Percentiles rank a stretch among this genome's conserved stretches.
These are phyloP conservation scores for Corapipo altera DNA, from an alignment of 2,113 vertebrate species.

Conservation along the genomic window DNA sequence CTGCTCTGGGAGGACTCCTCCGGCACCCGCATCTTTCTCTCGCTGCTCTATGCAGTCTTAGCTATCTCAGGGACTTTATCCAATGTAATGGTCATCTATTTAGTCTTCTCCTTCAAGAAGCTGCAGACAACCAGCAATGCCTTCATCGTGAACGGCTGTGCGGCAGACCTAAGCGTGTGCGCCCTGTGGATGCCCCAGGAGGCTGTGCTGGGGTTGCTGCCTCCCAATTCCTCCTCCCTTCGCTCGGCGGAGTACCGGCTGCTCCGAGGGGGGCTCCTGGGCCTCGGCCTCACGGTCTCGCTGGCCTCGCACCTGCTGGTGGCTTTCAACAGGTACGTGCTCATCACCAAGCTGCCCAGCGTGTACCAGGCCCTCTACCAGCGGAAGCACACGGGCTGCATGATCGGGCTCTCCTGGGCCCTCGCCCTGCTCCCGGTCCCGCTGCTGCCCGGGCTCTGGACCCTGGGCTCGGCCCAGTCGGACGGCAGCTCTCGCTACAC, in stretches of 20 bases:
- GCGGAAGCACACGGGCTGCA: conserved; percentile 79
- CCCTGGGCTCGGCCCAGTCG: conserved; percentile 11
- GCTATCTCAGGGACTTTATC: conserved; percentile 82
- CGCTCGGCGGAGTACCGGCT: conserved; percentile 70
- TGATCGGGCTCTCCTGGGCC: conserved; percentile 84
- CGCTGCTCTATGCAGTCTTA: conserved; percentile 79
- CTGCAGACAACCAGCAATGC: conserved; percentile 87
- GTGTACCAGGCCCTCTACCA: conserved; percentile 86
- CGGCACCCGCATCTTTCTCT: conserved; percentile 77
- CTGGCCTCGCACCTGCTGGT: conserved; percentile 86
- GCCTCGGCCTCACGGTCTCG: conserved; percentile 84
- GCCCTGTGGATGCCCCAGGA: conserved; percentile 90
- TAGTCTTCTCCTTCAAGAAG: conserved; percentile 86
- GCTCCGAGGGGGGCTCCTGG: conserved; percentile 79
- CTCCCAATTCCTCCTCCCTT: conserved; percentile 57
- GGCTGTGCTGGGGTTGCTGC: conserved; percentile 78
- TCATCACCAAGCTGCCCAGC: conserved; percentile 85
- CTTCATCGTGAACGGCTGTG: conserved; percentile 87
- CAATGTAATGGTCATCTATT: conserved; percentile 85
- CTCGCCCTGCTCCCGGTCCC: conserved; percentile 75
- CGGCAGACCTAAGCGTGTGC: conserved; percentile 84
- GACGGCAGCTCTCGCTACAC: conserved; percentile 71
- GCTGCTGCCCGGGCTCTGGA: conserved; percentile 77
- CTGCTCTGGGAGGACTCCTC: conserved; percentile 77
- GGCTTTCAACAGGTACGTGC: conserved; percentile 85